Base-by-base conservation (phyloP, 2,113 vertebrate genomes). In the Burhinus oedicnemus region DNA sequence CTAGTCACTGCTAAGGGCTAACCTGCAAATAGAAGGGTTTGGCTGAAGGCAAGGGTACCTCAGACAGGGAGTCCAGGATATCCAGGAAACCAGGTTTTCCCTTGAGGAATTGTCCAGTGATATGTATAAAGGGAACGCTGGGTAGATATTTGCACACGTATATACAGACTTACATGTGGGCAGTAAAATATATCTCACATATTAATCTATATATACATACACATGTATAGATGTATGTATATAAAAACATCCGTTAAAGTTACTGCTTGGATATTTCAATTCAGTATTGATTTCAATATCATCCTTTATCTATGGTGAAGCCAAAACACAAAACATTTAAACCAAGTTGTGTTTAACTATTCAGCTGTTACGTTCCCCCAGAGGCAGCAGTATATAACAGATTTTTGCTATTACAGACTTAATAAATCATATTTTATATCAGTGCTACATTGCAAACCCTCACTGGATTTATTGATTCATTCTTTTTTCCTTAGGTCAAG, bases 341-440 rank as follows among this genome's bases (percentile, higher is more conserved):
- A 68, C 45, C 36, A 71, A 91, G 60, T 45, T 81, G 45, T 71
- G 40, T 71, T 96, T 79, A 91, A 54, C 87, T 40, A 45, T 57
- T 90, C 92, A 76, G 36, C 36, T 68, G 42, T 84, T 88, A 52
- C 12, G 93, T 68, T 94, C 69, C 78, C 75, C 83, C 49, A 71
- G 69, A 96, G 66, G 42, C 94, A 74, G 81, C 38, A 81, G 64
- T 45, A 79, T 45, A 45, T 51, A 91, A 90, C 45, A 94, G 42
- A 84, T 89, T 90, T 96, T 94, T 81, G 58, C 1, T 70, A 72
- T 91, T 85, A 91, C 61, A 95, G 74, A 68, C 72, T 90, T 95
- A 87, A 96, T 95, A 95, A 96, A 89, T 89, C 42, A 86, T 93
- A 84, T 96, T 96, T 95, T 89, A 60, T 79, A 77, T 51, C 62